Evolutionary conservation across 2,113 vertebrate genomes (phyloP).

Genomic region (Scopus umbretta): DNA sequence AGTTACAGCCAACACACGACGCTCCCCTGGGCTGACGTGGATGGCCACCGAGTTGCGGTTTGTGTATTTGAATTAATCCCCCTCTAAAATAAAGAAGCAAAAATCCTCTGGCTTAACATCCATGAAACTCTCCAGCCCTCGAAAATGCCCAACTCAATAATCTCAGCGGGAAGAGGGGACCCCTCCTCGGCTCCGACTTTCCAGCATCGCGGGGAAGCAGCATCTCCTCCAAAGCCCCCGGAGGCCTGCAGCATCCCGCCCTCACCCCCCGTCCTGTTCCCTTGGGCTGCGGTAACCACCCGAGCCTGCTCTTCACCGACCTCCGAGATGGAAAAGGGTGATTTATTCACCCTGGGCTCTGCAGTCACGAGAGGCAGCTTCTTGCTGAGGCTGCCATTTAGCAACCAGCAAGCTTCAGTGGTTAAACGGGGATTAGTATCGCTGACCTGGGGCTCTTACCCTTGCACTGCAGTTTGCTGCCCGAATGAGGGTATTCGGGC

Average conservation of each 20-base stretch:
- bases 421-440: neutral
- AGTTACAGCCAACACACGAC: rapidly evolving
- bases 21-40: neutral
- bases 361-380: neutral
- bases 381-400: neutral
- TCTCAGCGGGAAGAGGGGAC: neutral
- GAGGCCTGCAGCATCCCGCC: neutral
- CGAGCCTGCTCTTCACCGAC: rapidly evolving
- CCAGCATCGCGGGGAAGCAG: rapidly evolving
- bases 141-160: rapidly evolving
- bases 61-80: neutral
- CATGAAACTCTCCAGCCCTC: neutral
- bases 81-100: neutral
- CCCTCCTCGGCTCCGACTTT: neutral
- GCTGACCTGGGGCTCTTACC: neutral
- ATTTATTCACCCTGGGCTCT: neutral
- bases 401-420: neutral
- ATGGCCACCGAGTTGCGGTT: rapidly evolving
- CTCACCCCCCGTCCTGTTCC: neutral
- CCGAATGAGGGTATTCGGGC: neutral
- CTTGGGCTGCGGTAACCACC: neutral
- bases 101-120: neutral
- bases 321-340: neutral
- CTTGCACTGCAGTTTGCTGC: neutral
- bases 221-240: neutral